These are phyloP conservation scores for Lophius americanus DNA, from an alignment of 2,797 vertebrate genomes.

Conservation along the genomic window DNA sequence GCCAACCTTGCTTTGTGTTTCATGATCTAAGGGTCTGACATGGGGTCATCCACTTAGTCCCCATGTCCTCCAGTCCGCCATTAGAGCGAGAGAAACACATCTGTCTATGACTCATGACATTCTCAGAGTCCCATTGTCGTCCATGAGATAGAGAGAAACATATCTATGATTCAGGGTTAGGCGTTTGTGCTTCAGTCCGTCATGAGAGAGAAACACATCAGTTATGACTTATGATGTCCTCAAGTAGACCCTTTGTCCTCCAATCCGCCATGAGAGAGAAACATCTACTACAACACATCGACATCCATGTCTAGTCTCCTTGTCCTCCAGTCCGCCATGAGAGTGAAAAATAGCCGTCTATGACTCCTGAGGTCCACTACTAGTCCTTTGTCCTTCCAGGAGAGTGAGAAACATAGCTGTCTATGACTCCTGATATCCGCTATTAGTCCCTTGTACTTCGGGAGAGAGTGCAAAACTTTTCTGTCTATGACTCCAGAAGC, in stretches of 20 bases:
- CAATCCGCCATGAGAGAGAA: constrained; percentile 21
- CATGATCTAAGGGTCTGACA: constrained; percentile 62
- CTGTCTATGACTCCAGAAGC: constrained; percentile 24
- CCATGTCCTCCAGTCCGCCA: constrained; percentile 50
- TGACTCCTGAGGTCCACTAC: neutral
- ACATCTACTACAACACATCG: constrained; percentile 15
- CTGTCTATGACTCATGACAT: constrained; percentile 14
- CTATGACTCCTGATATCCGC: neutral
- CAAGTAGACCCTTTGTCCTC: constrained; percentile 44
- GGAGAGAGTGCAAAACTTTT: constrained; percentile 28
- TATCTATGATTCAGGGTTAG: constrained; percentile 4
- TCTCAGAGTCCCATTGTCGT: constrained; percentile 16
- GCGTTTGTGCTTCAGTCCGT: constrained; percentile 38
- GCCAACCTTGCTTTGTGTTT: constrained; percentile 64
- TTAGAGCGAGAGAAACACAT: constrained; percentile 3
- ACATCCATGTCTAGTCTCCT: constrained; percentile 17
- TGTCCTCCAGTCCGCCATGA: constrained; percentile 25
- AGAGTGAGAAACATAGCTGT: neutral
- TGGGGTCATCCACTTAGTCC: constrained; percentile 70
- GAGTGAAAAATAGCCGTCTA: neutral
- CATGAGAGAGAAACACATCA: constrained; percentile 10
- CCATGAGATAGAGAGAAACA: constrained; percentile 9
- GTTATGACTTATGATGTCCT: neutral
- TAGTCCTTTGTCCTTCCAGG: constrained; percentile 23
- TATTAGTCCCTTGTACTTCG: constrained; percentile 52